These are phyloP conservation scores for Gorsachius goisagi DNA, from an alignment of 2,113 vertebrate genomes.

Conservation along the genomic window DNA sequence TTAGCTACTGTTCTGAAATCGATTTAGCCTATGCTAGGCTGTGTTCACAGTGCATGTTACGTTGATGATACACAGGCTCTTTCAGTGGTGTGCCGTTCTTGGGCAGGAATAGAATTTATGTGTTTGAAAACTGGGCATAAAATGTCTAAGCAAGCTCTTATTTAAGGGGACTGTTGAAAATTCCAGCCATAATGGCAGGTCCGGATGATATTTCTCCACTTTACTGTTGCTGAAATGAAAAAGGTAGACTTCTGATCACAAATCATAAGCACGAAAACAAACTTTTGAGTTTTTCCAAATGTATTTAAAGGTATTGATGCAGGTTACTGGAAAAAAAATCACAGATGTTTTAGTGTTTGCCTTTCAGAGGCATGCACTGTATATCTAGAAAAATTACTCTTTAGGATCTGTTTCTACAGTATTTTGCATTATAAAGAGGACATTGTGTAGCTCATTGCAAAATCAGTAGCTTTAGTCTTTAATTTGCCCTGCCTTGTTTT, in stretches of 20 bases:
- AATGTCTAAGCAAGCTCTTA: background rate
- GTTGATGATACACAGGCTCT: background rate
- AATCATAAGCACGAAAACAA: background rate
- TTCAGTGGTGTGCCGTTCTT: background rate
- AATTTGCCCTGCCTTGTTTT: constrained; percentile 32
- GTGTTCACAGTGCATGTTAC: background rate
- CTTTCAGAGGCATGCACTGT: background rate
- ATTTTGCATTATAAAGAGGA: constrained; percentile 39
- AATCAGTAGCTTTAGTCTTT: constrained; percentile 30
- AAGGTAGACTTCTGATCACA: background rate
- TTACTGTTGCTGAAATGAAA: background rate
- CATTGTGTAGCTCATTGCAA: constrained; percentile 22
- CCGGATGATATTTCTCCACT: background rate
- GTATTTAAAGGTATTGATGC: background rate
- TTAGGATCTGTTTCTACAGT: constrained; percentile 9
- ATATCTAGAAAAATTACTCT: constrained; percentile 19
- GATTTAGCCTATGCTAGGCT: background rate
- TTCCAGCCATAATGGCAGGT: background rate
- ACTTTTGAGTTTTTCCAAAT: background rate
- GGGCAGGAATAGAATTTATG: background rate
- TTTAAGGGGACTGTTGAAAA: background rate
- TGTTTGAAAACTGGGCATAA: background rate
- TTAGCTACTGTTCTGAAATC: background rate
- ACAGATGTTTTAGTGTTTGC: background rate
- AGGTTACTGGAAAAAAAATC: background rate